Evolutionary conservation across 2,113 vertebrate genomes (phyloP), one percentile per base, ranked within the genome.

Genomic region (Caranx ignobilis): DNA sequence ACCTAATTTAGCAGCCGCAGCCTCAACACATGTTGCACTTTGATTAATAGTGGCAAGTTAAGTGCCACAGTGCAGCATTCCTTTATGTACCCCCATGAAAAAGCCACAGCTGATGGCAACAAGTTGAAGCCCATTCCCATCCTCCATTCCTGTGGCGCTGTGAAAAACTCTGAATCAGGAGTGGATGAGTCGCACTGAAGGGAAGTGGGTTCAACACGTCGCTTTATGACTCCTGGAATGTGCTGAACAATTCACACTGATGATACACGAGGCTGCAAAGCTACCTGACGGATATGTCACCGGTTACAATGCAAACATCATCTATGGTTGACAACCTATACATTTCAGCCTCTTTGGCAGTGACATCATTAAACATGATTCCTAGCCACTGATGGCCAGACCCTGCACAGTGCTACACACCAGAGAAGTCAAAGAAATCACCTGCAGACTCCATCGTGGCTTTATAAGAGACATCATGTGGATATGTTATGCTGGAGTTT

Each of bases 211-310:
- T n/a, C 45, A 60, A 35, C 4, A n/a, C 15, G 7, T 59, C 21
- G 19, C 52, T n/a, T 11, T 41, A 21, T 43, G 31, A 78, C 64
- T 71, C 32, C 54, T 62, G 75, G 75, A 75, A 86, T 68, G 74
- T 59, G 43, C 11, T 10, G 32, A 67, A 67, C 54, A 6, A 67
- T 43, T 74, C 59, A 55, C 37, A 50, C 45, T 45, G 78, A 71
- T 75, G 75, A 79, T 48, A 47, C 65, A 59, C 60, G 19, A 11
- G 19, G 52, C 61, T 18, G 47, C 45, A 50, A 57, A 10, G 26
- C 7, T 31, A 10, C n/a, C 31, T 2, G 26, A 61, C 3, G 2
- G 50, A 74, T 6, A 12, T 21, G 8, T 54, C 3, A 1, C 16
- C 71, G 35, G 2, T 34, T 32, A 19, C 45, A 31, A 5, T 26